Percentiles rank a stretch among this genome's conserved stretches.
phyloP scores from a whole-genome alignment of 1,140 invertebrate species.

The Potamilus streckersoni region DNA sequence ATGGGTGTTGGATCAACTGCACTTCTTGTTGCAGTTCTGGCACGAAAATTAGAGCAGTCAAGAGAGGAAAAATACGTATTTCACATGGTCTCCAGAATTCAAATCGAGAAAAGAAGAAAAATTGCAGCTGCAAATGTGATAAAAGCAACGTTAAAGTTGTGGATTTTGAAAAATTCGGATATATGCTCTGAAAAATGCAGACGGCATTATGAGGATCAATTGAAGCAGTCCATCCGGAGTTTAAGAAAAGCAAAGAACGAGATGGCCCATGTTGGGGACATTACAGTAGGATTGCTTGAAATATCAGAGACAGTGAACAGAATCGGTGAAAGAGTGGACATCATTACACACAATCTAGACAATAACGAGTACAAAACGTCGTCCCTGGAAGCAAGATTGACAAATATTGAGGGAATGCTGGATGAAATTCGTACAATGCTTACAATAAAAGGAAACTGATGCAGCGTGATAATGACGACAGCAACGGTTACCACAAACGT shows the following conservation, averaged over 20 bases:
- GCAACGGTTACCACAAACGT: no score
- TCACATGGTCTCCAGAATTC: slow-evolving; percentile 48
- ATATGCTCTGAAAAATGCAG: slow-evolving; percentile 25
- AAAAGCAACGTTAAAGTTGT: slow-evolving; percentile 43
- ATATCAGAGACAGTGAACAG: slow-evolving; percentile 30
- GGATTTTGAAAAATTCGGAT: slow-evolving; percentile 35
- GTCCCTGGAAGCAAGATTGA: slow-evolving; percentile 18
- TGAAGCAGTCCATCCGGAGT: slow-evolving; percentile 34
- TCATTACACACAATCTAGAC: background rate
- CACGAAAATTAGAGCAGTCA: slow-evolving; percentile 47
- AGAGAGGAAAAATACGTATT: slow-evolving; percentile 53
- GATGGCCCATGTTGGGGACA: slow-evolving; percentile 39
- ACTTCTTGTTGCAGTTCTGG: slow-evolving; percentile 60
- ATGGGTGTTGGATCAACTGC: slow-evolving; percentile 62
- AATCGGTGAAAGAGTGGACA: slow-evolving; percentile 25
- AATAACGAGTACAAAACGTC: background rate
- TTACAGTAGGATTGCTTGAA: slow-evolving; percentile 40
- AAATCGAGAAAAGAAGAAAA: slow-evolving; percentile 45
- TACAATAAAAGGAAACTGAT: background rate
- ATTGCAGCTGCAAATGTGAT: slow-evolving; percentile 50
- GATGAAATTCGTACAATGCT: slow-evolving; percentile 24
- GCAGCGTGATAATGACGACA: no score
- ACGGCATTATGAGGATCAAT: slow-evolving; percentile 34
- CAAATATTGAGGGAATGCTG: slow-evolving; percentile 28
- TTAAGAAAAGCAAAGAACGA: slow-evolving; percentile 33